Conservation (phyloP, 1,140 invertebrate species). For the Calliopsis andreniformis region DNA sequence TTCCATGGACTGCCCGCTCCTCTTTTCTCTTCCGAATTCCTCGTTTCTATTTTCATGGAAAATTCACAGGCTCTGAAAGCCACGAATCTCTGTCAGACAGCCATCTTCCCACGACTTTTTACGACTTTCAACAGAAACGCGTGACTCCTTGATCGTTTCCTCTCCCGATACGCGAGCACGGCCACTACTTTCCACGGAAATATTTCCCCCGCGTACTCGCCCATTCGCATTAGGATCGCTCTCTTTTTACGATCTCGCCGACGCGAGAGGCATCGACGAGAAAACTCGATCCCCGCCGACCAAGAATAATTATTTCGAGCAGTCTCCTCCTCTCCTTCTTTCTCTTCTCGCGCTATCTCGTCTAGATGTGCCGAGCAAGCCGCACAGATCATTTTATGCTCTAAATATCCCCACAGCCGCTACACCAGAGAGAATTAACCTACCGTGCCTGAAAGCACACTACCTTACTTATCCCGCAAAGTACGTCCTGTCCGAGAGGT, state of each 20-base stretch:
- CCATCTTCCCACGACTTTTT: constrained; percentile 52
- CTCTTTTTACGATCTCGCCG: background rate
- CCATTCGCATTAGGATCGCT: constrained; percentile 6
- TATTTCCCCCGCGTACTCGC: constrained; percentile 17
- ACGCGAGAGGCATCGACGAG: constrained; percentile 24
- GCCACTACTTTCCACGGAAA: constrained; percentile 25
- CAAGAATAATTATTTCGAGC: constrained; percentile 66
- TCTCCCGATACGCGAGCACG: constrained; percentile 2
- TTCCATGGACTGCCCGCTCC: constrained; percentile 32
- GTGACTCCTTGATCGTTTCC: constrained; percentile 16
- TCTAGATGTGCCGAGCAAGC: constrained; percentile 33
- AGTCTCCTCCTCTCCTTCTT: constrained; percentile 45
- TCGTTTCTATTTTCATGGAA: constrained; percentile 28
- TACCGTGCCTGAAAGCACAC: constrained; percentile 76
- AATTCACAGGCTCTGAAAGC: constrained; percentile 42
- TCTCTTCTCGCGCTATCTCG: constrained; percentile 38
- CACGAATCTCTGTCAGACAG: constrained; percentile 4
- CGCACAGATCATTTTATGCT: constrained; percentile 77
- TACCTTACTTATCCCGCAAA: constrained; percentile 71
- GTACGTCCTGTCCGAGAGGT: constrained; percentile 51
- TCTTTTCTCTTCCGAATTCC: too few relatives aligned
- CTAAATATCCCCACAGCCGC: constrained; percentile 70
- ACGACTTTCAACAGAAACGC: constrained; percentile 30
- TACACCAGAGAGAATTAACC: constrained; percentile 71
- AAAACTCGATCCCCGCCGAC: constrained; percentile 34